These are phyloP conservation scores for Pollachius pollachius DNA, from an alignment of 2,113 vertebrate genomes.

Conservation along the genomic window DNA sequence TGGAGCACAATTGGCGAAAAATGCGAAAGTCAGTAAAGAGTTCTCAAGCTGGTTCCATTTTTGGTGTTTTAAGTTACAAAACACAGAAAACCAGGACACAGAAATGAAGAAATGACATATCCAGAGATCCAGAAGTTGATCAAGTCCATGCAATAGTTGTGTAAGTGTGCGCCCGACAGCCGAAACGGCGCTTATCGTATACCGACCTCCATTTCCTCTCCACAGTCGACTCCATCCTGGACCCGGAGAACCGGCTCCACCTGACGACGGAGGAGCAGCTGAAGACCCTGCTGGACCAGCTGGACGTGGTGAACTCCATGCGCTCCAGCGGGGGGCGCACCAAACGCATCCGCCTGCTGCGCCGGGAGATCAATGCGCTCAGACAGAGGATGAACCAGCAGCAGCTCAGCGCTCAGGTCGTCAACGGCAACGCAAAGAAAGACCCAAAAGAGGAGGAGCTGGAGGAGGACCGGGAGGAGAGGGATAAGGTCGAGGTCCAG, in stretches of 20 bases:
- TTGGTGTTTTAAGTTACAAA: no score
- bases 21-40: no score
- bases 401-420: conserved; percentile 66
- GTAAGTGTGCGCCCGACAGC: no score
- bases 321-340: conserved; percentile 89
- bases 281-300: conserved; percentile 91
- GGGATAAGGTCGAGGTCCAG: conserved; percentile 34
- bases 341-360: conserved; percentile 86
- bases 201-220: neutral
- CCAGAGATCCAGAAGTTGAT: no score
- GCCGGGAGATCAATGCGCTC: conserved; percentile 88
- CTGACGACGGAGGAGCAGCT: conserved; percentile 87
- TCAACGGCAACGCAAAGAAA: conserved; percentile 67
- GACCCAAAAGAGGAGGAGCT: conserved; percentile 49
- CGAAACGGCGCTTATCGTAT: neutral
- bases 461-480: conserved; percentile 44
- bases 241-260: conserved; percentile 89
- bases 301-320: conserved; percentile 89
- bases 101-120: no score
- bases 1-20: neutral
- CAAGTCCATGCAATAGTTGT: no score
- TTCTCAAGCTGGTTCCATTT: no score
- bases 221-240: conserved; percentile 89
- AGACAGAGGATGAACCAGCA: conserved; percentile 85
- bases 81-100: no score